Evolutionary conservation across 2,888 invertebrate species (phyloP), one percentile per base, ranked within the genome.

Genomic region (Morpho deidamia): DNA sequence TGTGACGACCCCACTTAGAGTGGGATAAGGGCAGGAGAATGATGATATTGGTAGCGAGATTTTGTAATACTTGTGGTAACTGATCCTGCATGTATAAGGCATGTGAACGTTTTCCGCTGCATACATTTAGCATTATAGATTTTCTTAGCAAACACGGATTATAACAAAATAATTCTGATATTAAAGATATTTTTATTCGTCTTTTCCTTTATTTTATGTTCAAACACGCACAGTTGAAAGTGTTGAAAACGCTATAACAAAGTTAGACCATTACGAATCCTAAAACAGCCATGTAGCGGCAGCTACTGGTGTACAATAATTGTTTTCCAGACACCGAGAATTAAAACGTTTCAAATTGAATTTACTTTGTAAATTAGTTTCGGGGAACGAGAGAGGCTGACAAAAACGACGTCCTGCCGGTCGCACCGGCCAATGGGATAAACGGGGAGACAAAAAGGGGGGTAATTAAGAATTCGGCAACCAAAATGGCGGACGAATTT

Each of bases 321-420:
- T 32, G 54, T 54, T 56, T 39, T 51, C 42, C 42, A 48, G 44
- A 56, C 47, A 48, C 57, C 53, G 55, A 60, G 63, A 69, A 70
- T 71, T 69, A 68, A 70, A 71, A 68, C 67, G 67, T 70, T 65
- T 68, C 66, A 68, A 70, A 71, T 70, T 68, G 68, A 70, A 69
- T 69, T 68, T 71, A 62, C 65, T 63, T 62, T 62, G 63, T 67
- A 66, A 69, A 69, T 71, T 64, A 59, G 57, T 56, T 71, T 69
- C 71, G 62, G 50, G 57, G 70, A 68, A 69, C 59, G 58, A 51
- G 57, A 58, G 54, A 51, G 51, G 48, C 51, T 37, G 45, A 55
- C 61, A 64, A 66, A 67, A 68, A 53, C 43, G 41, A 43, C 55
- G 62, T 61, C 57, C 62, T 59, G 59, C 59, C 58, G 53, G 55